Evolutionary conservation across 2,888 invertebrate species (phyloP), one percentile per base, ranked within the genome.

Genomic region (Sesia bembeciformis): DNA sequence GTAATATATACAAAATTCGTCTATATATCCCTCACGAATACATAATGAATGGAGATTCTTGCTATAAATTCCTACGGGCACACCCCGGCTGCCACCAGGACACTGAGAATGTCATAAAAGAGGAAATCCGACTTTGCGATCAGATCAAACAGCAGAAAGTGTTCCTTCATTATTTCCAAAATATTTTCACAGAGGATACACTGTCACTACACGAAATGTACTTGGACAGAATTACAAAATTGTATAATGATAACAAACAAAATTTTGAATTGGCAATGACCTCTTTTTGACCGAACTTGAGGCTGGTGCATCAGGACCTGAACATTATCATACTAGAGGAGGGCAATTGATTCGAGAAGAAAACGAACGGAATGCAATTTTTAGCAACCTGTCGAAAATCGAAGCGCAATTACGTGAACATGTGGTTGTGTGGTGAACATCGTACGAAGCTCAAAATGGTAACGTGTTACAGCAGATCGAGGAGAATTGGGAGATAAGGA

Each of bases 271-370:
- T 95, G 57, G 86, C 95, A 8, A 81, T 90, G 7, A 92, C 93
- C n/a, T n/a, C n/a, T n/a, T n/a, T n/a, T n/a, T n/a, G 92, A 85
- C 92, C 3, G 94, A 94, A 57, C 78, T 97, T 52, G 95, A 97
- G 61, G 91, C 92, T 38, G 92, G 93, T 53, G 94, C 95, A 0
- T 91, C 92, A n/a, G 95, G 96, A 67, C 95, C 96, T 0, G 94
- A 94, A 61, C 91, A 97, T 0, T 96, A 94, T 72, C 94, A 96
- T 64, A 97, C 97, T 78, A 91, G 98, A 43, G 97, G 97, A 0
- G 97, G 97, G 0, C 94, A 95, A 62, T 83, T 98, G 4, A 81
- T 98, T 1, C 92, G 92, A 53, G 97, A 97, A 73, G 97, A 98
- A 76, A 96, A 94, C 65, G 95, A 96, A 67, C 85, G 97, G n/a